Base-by-base conservation (phyloP, 2,113 vertebrate genomes). In the Pogona vitticeps region DNA sequence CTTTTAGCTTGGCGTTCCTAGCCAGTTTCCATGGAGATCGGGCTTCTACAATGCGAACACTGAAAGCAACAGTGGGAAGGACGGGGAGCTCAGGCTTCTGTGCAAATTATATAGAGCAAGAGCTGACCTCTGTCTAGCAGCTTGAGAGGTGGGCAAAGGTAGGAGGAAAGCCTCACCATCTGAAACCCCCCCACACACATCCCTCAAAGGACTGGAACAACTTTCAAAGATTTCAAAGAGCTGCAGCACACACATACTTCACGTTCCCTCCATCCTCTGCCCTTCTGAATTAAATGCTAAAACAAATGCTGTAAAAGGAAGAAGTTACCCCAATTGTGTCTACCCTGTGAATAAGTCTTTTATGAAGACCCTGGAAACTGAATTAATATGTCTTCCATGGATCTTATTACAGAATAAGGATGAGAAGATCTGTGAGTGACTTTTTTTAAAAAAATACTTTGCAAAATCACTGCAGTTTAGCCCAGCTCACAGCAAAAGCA, bases 401-500 rank as follows among this genome's bases (percentile, higher is more conserved):
- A 21, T 70, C 3, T 7, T 61, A 38, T 84, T 79, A 42, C 80
- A 42, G 31, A 0, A 38, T 23, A 1, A 0, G 8, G 1, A 3
- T 0, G 58, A 59, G 56, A 46, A 82, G 67, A 85, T 23, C 26
- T n/a, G 18, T 6, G 40, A 14, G 73, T 10, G 46, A 46, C 79
- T 65, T 31, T 20, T 18, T 78, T 59, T 21, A 59, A 59, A 79
- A 3, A 79, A 38, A 46, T 15, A 14, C 31, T 76, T 18, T 42
- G 1, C 68, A 70, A 79, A 80, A 59, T 72, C 88, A 61, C 38
- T 71, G 15, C 31, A 6, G 17, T 59, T 65, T 59, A 61, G 65
- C 10, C 83, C 80, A 72, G 80, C 77, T 88, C 91, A 82, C 88
- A 90, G 89, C 85, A 90, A 94, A 95, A 82, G 14, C 31, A 36